Conservation (phyloP, 2,113 vertebrate genomes). For the Acrocephalus kingi region DNA sequence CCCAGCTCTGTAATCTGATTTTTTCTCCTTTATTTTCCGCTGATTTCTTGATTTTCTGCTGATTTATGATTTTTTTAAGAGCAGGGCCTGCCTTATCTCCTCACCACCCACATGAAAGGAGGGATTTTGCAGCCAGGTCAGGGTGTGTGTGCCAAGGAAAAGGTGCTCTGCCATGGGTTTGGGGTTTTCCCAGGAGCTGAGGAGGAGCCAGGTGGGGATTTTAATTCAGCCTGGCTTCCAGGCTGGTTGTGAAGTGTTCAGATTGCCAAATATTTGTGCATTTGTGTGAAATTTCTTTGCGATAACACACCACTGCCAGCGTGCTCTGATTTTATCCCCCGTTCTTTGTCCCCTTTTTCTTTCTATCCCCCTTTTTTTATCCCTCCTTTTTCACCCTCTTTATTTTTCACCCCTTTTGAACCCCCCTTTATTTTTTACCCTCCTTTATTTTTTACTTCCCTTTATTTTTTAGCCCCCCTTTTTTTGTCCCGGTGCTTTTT, state of each 20-base stretch:
- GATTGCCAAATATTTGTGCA: not conserved
- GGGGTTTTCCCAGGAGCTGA: not conserved
- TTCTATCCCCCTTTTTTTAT: too few species aligned
- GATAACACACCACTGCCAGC: rapidly evolving
- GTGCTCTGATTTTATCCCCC: not conserved
- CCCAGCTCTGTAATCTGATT: not conserved
- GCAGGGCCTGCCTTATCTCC: not conserved
- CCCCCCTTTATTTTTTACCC: not conserved
- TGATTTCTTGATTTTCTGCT: not conserved
- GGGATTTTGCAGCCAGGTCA: not conserved
- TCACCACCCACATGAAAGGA: not conserved
- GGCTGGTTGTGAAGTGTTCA: not conserved
- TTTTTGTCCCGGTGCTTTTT: too few species aligned
- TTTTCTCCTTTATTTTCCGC: not conserved
- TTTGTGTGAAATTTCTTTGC: not conserved
- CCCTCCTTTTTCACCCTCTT: too few species aligned
- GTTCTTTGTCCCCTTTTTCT: too few species aligned
- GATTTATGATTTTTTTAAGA: not conserved
- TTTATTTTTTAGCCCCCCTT: not conserved
- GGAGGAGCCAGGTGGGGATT: not conserved
- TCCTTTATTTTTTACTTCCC: rapidly evolving
- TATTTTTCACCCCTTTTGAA: not conserved
- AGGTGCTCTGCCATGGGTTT: not conserved
- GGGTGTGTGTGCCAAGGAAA: not conserved
- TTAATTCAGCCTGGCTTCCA: not conserved